Evolutionary conservation across 2,888 invertebrate genomes (phyloP).

Genomic region (Gortyna flavago): DNA sequence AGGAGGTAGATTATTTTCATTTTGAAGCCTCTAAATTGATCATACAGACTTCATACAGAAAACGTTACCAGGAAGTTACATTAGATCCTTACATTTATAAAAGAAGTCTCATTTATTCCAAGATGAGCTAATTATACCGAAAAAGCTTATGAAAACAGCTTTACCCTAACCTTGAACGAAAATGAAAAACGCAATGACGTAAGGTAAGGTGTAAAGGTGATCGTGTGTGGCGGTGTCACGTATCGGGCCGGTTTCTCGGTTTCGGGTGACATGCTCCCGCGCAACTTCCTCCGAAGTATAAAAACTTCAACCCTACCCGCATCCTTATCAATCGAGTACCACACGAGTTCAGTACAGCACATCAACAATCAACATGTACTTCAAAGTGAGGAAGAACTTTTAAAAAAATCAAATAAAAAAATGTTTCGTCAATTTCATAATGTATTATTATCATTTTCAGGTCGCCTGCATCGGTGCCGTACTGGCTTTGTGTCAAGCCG

Average conservation of each 20-base stretch:
- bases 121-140: background rate
- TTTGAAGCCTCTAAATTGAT: background rate
- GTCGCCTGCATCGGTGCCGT: constrained; percentile 82
- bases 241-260: constrained; percentile 84
- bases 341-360: constrained; percentile 77
- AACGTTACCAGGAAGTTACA: background rate
- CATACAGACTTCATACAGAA: background rate
- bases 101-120: background rate
- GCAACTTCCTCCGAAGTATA: constrained; percentile 82
- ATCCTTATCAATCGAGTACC: constrained; percentile 83
- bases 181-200: constrained; percentile 84
- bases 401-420: constrained; percentile 12
- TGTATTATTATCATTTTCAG: constrained; percentile 72
- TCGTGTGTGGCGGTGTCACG: constrained; percentile 83
- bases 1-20: too few species aligned
- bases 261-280: constrained; percentile 79
- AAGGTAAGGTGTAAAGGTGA: constrained; percentile 82
- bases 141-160: constrained; percentile 70
- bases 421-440: background rate
- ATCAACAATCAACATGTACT: constrained; percentile 87
- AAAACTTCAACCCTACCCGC: constrained; percentile 83
- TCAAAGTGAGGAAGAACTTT: constrained; percentile 80
- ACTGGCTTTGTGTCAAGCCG: constrained; percentile 86
- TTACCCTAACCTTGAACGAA: constrained; percentile 84
- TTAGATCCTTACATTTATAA: background rate